phyloP scores from a whole-genome alignment of 2,797 vertebrate species.

The Sebastes trivittatus region DNA sequence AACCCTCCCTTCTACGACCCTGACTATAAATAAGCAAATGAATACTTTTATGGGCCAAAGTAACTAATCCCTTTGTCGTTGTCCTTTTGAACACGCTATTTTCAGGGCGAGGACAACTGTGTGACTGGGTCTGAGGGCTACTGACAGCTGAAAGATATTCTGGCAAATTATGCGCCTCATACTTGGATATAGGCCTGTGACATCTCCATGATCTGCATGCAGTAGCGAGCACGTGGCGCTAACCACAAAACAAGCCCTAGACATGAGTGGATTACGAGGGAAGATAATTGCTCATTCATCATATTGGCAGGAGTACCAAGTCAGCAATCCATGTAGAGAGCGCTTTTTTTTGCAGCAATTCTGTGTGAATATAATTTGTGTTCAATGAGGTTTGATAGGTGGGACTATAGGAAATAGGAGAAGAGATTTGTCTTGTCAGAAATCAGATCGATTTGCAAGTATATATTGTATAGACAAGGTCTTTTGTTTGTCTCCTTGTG shows the following conservation, averaged over 20 bases:
- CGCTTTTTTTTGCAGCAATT: background rate
- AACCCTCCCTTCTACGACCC: conserved; percentile 62
- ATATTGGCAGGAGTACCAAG: conserved; percentile 57
- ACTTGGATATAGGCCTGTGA: conserved; percentile 79
- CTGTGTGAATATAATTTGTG: conserved; percentile 39
- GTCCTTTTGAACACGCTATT: conserved; percentile 89
- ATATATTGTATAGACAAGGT: background rate
- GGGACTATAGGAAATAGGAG: background rate
- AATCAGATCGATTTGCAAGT: background rate
- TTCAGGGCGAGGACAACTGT: conserved; percentile 88
- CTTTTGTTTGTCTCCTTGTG: conserved; percentile 19
- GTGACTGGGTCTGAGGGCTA: conserved; percentile 79
- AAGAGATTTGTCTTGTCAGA: conserved; percentile 24
- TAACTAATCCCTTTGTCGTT: conserved; percentile 91
- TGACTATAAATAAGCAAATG: conserved; percentile 85
- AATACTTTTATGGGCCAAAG: conserved; percentile 84
- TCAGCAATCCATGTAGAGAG: conserved; percentile 51
- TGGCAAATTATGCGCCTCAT: conserved; percentile 74
- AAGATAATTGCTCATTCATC: conserved; percentile 66
- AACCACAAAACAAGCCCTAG: conserved; percentile 62
- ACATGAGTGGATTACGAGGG: conserved; percentile 54
- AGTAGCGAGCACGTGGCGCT: conserved; percentile 44
- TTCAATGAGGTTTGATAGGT: conserved; percentile 29
- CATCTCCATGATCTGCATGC: conserved; percentile 77
- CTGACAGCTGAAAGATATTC: conserved; percentile 93